Evolutionary conservation across 2,113 vertebrate genomes (phyloP), one percentile per base, ranked within the genome.

Genomic region (Ancistrus triradiatus): DNA sequence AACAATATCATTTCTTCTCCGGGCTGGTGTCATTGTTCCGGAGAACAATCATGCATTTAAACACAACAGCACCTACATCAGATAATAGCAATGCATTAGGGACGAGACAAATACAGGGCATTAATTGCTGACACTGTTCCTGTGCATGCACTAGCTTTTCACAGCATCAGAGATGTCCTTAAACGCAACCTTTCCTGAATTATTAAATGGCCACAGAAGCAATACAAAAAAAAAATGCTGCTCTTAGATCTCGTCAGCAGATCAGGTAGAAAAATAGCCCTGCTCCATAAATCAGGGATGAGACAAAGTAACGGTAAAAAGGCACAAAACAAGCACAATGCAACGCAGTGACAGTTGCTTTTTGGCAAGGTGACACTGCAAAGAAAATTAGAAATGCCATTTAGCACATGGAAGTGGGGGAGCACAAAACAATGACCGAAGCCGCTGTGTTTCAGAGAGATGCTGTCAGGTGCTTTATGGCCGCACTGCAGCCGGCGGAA

Each of bases 381-480:
- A 76, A 73, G 62, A 70, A 66, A 76, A 81, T 55, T 58, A 59
- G 67, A 80, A 76, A 61, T 66, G 70, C 62, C 77, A 74, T 73
- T 53, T 79, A 69, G 51, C 61, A 67, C 68, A 73, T 69, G 46
- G 67, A 48, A 66, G 66, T 57, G 33, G 60, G 47, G 46, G 72
- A 60, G 38, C 58, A 40, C n/a, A n/a, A 50, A 63, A 43, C 43
- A 31, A 43, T 53, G 56, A 55, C 52, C 65, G 66, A 66, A 65
- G 66, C 72, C 46, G 52, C 22, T n/a, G 51, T 76, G 65, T 66
- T 28, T 67, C 55, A 35, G 51, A 61, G 61, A 55, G 19, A 33
- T 73, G 74, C 78, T 77, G 79, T 82, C 78, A 79, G 72, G 56
- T 64, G 70, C 77, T 79, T 80, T 78, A 81, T 77, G 75, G 82